Percentiles rank a stretch among this genome's conserved stretches.
These are phyloP conservation scores for Kradibia gibbosae DNA, from an alignment of 1,140 invertebrate genomes.

Conservation along the genomic window DNA sequence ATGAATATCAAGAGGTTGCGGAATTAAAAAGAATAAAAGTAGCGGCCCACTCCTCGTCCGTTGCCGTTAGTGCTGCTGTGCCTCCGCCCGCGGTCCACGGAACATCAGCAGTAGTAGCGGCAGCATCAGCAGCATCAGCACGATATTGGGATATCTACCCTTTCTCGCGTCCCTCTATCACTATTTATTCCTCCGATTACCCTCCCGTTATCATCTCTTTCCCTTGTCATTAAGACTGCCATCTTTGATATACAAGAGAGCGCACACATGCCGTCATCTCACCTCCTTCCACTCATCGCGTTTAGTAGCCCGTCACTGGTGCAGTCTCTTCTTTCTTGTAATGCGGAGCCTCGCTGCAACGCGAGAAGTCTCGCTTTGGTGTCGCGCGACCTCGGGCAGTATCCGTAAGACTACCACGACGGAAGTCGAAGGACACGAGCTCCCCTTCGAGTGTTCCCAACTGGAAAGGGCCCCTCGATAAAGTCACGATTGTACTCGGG, in stretches of 20 bases:
- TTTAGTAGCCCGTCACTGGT: too few species aligned
- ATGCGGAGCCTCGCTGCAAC: too few species aligned
- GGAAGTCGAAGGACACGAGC: too few species aligned
- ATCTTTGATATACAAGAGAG: background rate
- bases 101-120: background rate
- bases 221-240: slow-evolving; percentile 10
- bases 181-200: background rate
- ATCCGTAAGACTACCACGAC: too few species aligned
- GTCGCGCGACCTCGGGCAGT: too few species aligned
- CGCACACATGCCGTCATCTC: slow-evolving; percentile 24
- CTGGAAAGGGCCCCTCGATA: too few species aligned
- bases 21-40: slow-evolving; percentile 19
- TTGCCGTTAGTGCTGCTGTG: slow-evolving; percentile 27
- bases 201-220: too few species aligned
- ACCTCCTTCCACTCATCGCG: slow-evolving; percentile 43
- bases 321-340: background rate
- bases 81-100: slow-evolving; percentile 31
- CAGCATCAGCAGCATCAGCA: background rate
- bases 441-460: too few species aligned
- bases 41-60: background rate
- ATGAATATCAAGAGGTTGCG: slow-evolving; percentile 35
- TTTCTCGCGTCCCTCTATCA: background rate
- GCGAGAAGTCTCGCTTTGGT: too few species aligned
- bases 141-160: slow-evolving; percentile 6
- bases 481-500: too few species aligned